These are phyloP conservation scores for Dryococelus australis DNA, from an alignment of 2,888 invertebrate genomes.

Conservation along the genomic window DNA sequence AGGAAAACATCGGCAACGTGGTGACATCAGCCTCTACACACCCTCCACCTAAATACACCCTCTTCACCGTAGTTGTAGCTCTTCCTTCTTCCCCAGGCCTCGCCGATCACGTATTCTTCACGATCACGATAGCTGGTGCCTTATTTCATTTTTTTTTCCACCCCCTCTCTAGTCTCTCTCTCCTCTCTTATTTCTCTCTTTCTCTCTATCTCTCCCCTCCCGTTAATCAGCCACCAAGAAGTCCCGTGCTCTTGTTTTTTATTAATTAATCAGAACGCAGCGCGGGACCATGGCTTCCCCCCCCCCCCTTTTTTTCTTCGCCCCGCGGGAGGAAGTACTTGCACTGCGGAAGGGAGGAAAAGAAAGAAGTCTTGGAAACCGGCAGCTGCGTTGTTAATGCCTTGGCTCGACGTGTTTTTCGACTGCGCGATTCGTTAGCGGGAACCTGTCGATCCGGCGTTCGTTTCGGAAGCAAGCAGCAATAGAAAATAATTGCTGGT, in stretches of 20 bases:
- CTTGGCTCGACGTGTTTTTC: background rate
- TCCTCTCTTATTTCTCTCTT: background rate
- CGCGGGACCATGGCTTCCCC: background rate
- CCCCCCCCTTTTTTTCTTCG: background rate
- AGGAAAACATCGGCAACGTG: constrained; percentile 21
- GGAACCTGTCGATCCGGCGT: background rate
- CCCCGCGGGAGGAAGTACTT: background rate
- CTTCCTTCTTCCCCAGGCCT: background rate
- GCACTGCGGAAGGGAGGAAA: background rate
- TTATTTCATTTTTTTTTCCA: background rate
- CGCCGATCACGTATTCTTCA: background rate
- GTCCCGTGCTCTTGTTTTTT: constrained; percentile 16
- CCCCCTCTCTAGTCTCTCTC: background rate
- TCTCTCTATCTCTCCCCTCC: background rate
- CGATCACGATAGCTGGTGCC: background rate
- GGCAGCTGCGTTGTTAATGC: background rate
- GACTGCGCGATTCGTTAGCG: background rate
- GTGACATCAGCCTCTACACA: background rate
- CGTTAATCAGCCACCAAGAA: constrained; percentile 16
- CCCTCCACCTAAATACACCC: background rate
- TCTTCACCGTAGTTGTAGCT: background rate
- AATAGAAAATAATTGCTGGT: no score
- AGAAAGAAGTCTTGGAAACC: constrained; percentile 1
- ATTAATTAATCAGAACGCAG: constrained; percentile 16
- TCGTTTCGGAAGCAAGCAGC: no score